phyloP scores from a whole-genome alignment of 2,113 vertebrate genomes.

The Hipposideros armiger region DNA sequence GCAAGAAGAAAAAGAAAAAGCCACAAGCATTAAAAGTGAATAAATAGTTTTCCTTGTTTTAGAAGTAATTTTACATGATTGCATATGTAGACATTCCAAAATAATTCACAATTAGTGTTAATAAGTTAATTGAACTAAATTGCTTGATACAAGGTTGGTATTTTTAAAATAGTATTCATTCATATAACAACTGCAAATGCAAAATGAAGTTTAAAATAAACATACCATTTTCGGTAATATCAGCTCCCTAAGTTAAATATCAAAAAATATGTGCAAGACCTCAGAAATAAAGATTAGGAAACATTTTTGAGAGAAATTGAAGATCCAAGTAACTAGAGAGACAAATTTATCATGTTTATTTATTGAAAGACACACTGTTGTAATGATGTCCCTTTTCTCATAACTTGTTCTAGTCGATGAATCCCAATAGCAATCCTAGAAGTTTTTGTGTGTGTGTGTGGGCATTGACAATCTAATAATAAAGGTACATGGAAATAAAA shows the following conservation, averaged over 20 bases:
- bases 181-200: neutral
- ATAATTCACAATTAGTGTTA: neutral
- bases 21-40: neutral
- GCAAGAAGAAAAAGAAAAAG: conserved; percentile 1
- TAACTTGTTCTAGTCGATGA: neutral
- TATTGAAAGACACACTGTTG: neutral
- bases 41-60: neutral
- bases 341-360: neutral
- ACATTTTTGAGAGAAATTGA: neutral
- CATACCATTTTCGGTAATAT: neutral
- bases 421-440: neutral
- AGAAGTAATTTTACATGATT: neutral
- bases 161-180: neutral
- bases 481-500: neutral
- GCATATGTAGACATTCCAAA: neutral
- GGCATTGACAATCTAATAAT: neutral
- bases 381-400: neutral
- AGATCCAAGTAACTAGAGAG: neutral
- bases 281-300: neutral
- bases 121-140: neutral
- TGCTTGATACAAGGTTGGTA: neutral
- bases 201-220: neutral
- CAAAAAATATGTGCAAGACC: neutral
- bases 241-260: neutral
- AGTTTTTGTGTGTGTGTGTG: neutral